Percentiles rank a stretch among this genome's conserved stretches.
These are phyloP conservation scores for Osmerus eperlanus DNA, from an alignment of 2,113 vertebrate genomes.

Conservation along the genomic window DNA sequence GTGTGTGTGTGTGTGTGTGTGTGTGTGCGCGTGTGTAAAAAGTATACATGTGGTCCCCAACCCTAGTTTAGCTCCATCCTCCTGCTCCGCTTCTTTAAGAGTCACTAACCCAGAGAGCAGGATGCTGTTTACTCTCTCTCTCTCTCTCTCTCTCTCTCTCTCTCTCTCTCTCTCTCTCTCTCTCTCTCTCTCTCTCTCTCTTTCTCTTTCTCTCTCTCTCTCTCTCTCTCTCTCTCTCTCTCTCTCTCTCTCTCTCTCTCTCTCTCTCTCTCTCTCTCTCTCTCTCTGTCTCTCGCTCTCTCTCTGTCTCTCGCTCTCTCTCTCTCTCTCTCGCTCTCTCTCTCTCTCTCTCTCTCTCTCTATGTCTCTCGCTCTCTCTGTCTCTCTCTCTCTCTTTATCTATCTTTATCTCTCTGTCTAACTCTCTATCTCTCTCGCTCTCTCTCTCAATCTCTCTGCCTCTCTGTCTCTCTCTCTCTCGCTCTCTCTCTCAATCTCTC, in stretches of 20 bases:
- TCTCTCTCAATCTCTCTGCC: conserved; percentile 10
- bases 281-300: conserved; percentile 27
- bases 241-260: conserved; percentile 53
- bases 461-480: conserved; percentile 49
- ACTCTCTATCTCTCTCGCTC: not conserved
- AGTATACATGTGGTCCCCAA: too few species aligned
- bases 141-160: conserved; percentile 48
- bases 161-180: conserved; percentile 51
- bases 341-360: conserved; percentile 53
- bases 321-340: conserved; percentile 44
- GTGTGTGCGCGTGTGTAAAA: not conserved
- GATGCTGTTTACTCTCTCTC: not conserved
- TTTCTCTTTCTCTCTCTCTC: conserved; percentile 36
- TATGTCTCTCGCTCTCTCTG: conserved; percentile 47
- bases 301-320: too few species aligned
- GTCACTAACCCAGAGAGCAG: not conserved
- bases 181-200: conserved; percentile 50
- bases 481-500: conserved; percentile 19
- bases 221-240: conserved; percentile 28
- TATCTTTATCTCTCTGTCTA: conserved; percentile 2
- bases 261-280: conserved; percentile 43
- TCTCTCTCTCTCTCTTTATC: conserved; percentile 51
- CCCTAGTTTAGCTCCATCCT: too few species aligned
- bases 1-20: not conserved
- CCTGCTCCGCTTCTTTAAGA: not conserved